phyloP scores from a whole-genome alignment of 1,140 invertebrate genomes.

The Pararge aegeria region DNA sequence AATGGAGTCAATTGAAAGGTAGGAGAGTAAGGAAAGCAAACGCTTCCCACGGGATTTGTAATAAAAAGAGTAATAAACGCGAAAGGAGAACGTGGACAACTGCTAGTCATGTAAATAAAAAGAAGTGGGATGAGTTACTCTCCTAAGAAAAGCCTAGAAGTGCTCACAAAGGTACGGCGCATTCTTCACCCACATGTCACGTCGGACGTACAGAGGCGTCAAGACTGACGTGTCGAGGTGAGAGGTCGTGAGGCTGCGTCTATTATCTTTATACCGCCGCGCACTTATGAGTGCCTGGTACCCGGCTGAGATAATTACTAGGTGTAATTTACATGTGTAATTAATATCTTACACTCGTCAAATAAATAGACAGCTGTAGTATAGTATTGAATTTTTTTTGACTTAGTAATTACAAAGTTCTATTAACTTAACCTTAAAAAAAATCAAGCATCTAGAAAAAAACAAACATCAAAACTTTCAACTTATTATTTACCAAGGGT shows the following conservation, averaged over 20 bases:
- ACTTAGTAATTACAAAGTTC: too few relatives aligned
- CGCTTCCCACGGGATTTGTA: too few relatives aligned
- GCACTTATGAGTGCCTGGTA: constrained; percentile 4
- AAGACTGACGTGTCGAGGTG: constrained; percentile 7
- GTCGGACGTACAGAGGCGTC: constrained; percentile 9
- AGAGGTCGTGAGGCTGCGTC: constrained; percentile 1
- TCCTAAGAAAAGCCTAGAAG: constrained; percentile 2
- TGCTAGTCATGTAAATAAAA: neutral
- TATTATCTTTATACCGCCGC: constrained; percentile 9
- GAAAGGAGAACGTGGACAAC: too few relatives aligned
- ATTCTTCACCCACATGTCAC: constrained; percentile 11
- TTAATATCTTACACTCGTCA: constrained; percentile 2
- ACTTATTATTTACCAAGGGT: too few relatives aligned
- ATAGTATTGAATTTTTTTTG: neutral
- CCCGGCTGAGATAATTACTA: neutral
- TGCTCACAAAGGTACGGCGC: neutral
- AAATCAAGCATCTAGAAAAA: too few relatives aligned
- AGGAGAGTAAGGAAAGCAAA: too few relatives aligned
- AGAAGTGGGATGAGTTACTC: neutral
- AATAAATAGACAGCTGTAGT: neutral
- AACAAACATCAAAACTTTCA: too few relatives aligned
- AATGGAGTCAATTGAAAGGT: too few relatives aligned
- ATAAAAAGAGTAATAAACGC: too few relatives aligned
- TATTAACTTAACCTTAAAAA: too few relatives aligned
- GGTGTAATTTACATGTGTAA: neutral